Percentiles rank a stretch among this genome's conserved stretches.
Conservation (phyloP, 2,797 vertebrate species). For the Sarcophilus harrisii region DNA sequence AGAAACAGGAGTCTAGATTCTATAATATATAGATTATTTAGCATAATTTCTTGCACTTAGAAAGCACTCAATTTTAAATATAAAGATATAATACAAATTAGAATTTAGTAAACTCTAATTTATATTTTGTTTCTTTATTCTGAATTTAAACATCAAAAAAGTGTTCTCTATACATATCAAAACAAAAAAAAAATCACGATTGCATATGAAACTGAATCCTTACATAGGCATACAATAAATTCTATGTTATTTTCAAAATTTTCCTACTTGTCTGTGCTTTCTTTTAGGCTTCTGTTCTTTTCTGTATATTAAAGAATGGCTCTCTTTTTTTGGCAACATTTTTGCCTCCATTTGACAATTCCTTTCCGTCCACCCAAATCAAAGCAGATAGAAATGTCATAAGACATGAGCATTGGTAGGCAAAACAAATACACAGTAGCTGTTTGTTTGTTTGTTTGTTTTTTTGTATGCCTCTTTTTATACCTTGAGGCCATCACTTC, state of each 20-base stretch:
- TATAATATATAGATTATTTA: neutral
- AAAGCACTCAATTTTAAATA: neutral
- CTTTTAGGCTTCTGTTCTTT: neutral
- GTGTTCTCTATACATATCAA: neutral
- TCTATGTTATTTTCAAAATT: neutral
- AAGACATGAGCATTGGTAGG: neutral
- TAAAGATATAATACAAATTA: conserved; percentile 1
- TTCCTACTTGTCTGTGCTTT: neutral
- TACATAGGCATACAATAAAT: neutral
- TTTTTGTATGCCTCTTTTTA: neutral
- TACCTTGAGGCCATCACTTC: neutral
- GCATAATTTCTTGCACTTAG: neutral
- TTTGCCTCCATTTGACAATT: neutral
- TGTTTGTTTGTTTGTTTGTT: neutral
- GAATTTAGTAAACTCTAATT: neutral
- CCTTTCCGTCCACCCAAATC: neutral
- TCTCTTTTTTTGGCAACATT: neutral
- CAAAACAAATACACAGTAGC: neutral
- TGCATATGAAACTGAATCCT: neutral
- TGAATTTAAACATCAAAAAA: neutral
- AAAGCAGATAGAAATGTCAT: neutral
- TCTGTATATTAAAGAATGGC: neutral
- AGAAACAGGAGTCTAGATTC: neutral
- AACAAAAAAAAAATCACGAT: neutral
- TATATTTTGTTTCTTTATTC: neutral